Base-by-base conservation (phyloP, 1,140 invertebrate genomes). In the Heliconius congener region DNA sequence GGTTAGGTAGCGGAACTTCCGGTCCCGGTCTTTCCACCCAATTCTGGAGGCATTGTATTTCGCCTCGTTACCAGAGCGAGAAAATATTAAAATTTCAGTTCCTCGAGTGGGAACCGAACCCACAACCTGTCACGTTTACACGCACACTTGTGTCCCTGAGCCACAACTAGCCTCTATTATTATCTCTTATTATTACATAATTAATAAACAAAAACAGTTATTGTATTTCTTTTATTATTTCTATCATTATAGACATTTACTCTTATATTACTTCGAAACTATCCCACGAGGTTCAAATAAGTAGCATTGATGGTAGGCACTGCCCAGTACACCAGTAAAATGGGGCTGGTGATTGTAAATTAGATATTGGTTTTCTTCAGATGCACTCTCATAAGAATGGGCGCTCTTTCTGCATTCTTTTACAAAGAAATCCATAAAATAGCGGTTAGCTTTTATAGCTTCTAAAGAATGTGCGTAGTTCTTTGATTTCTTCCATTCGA, bases 371-470 rank as follows among this genome's bases (percentile, higher is more conserved):
- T 90, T 87, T 87, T 96, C 96, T 77, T 96, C 95, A 0, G 87
- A 66, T 2, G 77, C 79, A 83, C 89, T 92, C 0, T 34, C 27
- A 82, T 96, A 97, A 2, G 76, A 76, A 79, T 97, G 95, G 0
- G 76, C 34, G 86, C 95, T 97, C 74, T 95, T 96, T 19, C 96
- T 95, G 57, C 95, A 95, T 95, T 98, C 96, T 77, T 95, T 96
- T 0, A 98, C 95, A 86, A 99, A 97, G 86, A 98, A 98, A 86
- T 98, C 95, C 52, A 97, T 97, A 88, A 99, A 98, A 95, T 97
- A 98, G 84, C 97, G 96, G 16, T 96, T 94, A 0, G 95, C 94
- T 83, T 91, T 87, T 1, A 97, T 94, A 3, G 97, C 96, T 37
- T 96, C 91, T 0, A 77, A 50, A 0, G 94, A 95, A 83, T 99